Percentiles rank a stretch among this genome's conserved stretches.
phyloP scores from a whole-genome alignment of 2,113 vertebrate genomes.

The Channa maculata region DNA sequence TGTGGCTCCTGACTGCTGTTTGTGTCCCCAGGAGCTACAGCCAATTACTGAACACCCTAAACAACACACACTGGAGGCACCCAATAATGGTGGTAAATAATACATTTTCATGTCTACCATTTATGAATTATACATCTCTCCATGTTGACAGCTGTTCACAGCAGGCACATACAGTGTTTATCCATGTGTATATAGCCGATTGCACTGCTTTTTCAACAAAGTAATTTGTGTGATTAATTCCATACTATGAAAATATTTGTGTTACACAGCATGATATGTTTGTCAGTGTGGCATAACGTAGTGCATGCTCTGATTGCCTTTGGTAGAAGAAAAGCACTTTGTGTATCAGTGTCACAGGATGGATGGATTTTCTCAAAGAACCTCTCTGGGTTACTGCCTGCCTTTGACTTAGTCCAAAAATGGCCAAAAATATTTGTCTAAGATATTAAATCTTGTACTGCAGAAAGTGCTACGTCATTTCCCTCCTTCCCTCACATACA shows the following conservation, averaged over 20 bases:
- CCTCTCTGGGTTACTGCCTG: slow-evolving; percentile 18
- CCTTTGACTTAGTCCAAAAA: slow-evolving; percentile 42
- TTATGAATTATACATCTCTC: slow-evolving; percentile 67
- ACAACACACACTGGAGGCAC: slow-evolving; percentile 38
- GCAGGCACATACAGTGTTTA: slow-evolving; percentile 44
- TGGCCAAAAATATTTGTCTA: slow-evolving; percentile 46
- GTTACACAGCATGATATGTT: slow-evolving; percentile 39
- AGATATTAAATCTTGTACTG: slow-evolving; percentile 55
- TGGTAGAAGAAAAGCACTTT: slow-evolving; percentile 31
- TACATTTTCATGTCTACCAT: slow-evolving; percentile 54
- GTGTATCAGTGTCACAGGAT: slow-evolving; percentile 25
- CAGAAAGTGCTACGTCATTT: slow-evolving; percentile 15
- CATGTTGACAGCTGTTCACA: slow-evolving; percentile 70
- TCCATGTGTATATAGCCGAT: slow-evolving; percentile 27
- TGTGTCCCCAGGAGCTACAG: slow-evolving; percentile 17
- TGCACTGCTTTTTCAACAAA: slow-evolving; percentile 26
- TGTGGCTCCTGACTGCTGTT: neutral
- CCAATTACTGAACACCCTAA: slow-evolving; percentile 59
- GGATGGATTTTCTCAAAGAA: slow-evolving; percentile 34
- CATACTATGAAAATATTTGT: slow-evolving; percentile 49
- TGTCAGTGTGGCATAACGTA: slow-evolving; percentile 19
- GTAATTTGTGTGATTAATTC: slow-evolving; percentile 66
- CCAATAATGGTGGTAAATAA: slow-evolving; percentile 58
- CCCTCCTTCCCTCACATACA: neutral
- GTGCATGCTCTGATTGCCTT: slow-evolving; percentile 21